Evolutionary conservation across 2,888 invertebrate genomes (phyloP), one percentile per base, ranked within the genome.

Genomic region (Didymodactylos carnosus): DNA sequence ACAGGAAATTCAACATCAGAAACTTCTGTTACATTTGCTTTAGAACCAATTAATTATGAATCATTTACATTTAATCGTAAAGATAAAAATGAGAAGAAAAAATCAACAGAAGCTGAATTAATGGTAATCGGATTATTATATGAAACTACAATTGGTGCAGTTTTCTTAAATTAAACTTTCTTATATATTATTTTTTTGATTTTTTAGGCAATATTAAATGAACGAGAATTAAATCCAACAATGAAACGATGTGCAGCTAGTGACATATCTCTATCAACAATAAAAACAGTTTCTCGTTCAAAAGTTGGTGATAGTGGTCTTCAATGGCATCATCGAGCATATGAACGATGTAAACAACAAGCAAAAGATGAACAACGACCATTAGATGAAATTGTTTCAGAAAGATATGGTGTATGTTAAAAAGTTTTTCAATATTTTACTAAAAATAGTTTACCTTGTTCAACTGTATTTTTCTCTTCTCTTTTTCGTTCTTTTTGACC

Each of bases 321-420:
- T 78, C 80, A 77, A 43, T 88, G 87, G 87, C 79, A 87, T 73
- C 83, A 81, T 70, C 86, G 84, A 78, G 85, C 87, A 62, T 84
- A 86, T 75, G 79, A 82, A 74, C 80, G 87, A 76, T 86, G 86
- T 70, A 80, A 85, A 77, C 85, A 88, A 77, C 86, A 86, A 78
- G 87, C 87, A 1, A 77, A 80, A 71, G 85, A 86, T 70, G 85
- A 86, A 78, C 85, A 85, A 8, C 81, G 82, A 75, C 80, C 82
- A 70, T 76, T 87, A 53, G 87, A 87, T 77, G 86, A 87, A 74
- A 82, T 88, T 41, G 87, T 86, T 40, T 84, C 85, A 25, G 86
- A 86, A 78, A 81, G 87, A 80, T 88, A 86, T 85, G 88, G 88
- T 51, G 82, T 82, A 76, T 75, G 79, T 76, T 53, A 49, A n/a